phyloP scores from a whole-genome alignment of 2,113 vertebrate species.

The Grammatotria lemairii region DNA sequence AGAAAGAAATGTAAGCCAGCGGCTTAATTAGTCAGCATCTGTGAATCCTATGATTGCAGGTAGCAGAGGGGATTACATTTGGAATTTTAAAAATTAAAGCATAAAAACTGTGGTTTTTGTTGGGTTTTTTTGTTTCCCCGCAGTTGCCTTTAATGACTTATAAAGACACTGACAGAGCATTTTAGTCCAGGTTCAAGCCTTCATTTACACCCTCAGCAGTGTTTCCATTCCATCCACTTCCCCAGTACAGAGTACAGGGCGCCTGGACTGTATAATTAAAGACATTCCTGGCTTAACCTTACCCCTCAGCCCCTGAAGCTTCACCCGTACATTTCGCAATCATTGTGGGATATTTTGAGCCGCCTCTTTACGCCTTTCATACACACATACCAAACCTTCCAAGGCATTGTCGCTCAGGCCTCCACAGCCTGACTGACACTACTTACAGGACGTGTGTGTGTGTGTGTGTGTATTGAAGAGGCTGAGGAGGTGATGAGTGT shows the following conservation, averaged over 20 bases:
- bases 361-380: conserved; percentile 31
- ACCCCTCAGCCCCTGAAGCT: conserved; percentile 35
- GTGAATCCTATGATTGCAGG: not conserved
- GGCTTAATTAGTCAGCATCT: not conserved
- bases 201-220: conserved; percentile 28
- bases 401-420: not conserved
- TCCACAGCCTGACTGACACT: not conserved
- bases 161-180: not conserved
- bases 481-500: not conserved
- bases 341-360: conserved; percentile 56
- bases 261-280: conserved; percentile 67
- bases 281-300: conserved; percentile 70
- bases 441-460: not conserved
- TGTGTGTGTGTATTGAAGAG: not conserved
- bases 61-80: not conserved
- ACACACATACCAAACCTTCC: not conserved
- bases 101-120: not conserved
- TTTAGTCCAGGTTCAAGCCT: not conserved
- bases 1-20: not conserved
- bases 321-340: conserved; percentile 47
- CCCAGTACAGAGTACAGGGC: conserved; percentile 1
- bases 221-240: conserved; percentile 15
- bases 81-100: not conserved
- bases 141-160: not conserved
- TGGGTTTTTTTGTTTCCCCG: accelerated